Evolutionary conservation across 2,888 invertebrate genomes (phyloP).

Genomic region (Plutella xylostella): DNA sequence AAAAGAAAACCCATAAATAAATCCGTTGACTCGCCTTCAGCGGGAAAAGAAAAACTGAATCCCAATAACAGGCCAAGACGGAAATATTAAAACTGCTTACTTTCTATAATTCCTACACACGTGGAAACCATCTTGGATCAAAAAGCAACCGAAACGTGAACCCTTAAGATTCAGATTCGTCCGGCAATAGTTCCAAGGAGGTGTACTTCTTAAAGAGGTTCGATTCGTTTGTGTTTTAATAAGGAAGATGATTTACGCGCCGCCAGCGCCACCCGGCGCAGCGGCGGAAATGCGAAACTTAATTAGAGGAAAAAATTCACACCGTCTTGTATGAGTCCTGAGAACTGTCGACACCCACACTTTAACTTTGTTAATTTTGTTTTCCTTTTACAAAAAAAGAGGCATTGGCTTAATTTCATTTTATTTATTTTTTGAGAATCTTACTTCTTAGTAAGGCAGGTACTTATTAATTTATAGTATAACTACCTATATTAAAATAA

Average conservation of each 20-base stretch:
- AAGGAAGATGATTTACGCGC: slow-evolving; percentile 63
- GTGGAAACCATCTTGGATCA: not conserved
- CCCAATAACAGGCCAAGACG: too few species aligned
- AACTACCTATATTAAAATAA: too few species aligned
- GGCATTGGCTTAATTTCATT: too few species aligned
- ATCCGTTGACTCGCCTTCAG: too few species aligned
- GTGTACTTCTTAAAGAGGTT: slow-evolving; percentile 50
- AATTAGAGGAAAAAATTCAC: slow-evolving; percentile 54
- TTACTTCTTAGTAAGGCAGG: too few species aligned
- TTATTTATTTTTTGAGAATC: too few species aligned
- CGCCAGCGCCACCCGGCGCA: slow-evolving; percentile 52
- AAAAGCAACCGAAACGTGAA: slow-evolving; percentile 17
- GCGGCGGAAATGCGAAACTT: slow-evolving; percentile 18
- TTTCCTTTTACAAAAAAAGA: too few species aligned
- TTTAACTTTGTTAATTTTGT: too few species aligned
- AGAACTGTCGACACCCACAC: not conserved
- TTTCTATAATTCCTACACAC: not conserved
- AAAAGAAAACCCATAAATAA: too few species aligned
- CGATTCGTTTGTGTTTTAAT: slow-evolving; percentile 63
- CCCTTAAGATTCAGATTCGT: slow-evolving; percentile 18
- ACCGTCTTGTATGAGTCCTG: slow-evolving; percentile 3
- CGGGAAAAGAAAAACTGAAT: too few species aligned
- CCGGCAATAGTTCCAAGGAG: slow-evolving; percentile 21
- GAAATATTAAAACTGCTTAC: slow-evolving; percentile 1
- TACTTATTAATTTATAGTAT: too few species aligned